phyloP scores from a whole-genome alignment of 2,888 invertebrate genomes.

The Iphiclides podalirius region DNA sequence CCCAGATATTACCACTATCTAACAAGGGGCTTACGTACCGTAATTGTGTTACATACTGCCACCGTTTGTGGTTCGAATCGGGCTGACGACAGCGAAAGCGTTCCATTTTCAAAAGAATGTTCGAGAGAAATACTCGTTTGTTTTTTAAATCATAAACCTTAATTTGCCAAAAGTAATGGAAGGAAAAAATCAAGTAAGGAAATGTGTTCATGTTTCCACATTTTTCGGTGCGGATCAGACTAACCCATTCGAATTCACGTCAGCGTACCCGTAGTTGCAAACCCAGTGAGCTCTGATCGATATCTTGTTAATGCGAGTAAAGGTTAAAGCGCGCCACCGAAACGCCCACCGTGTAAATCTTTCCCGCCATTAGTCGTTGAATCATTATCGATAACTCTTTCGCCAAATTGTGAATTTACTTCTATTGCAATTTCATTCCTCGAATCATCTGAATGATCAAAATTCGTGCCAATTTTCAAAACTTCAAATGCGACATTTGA shows the following conservation, averaged over 20 bases:
- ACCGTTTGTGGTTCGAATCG: too few species aligned
- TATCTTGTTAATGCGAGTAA: conserved; percentile 54
- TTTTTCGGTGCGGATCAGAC: background rate
- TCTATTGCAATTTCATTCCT: too few species aligned
- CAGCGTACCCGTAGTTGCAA: conserved; percentile 15
- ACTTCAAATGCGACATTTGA: background rate
- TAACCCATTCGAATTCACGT: conserved; percentile 10
- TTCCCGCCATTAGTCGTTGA: conserved; percentile 37
- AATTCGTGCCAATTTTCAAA: too few species aligned
- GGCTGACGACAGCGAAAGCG: too few species aligned
- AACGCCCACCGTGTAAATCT: conserved; percentile 54
- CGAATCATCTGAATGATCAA: too few species aligned
- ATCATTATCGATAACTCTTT: conserved; percentile 16
- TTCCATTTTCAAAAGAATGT: too few species aligned
- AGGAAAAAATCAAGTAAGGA: too few species aligned
- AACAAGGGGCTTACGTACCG: conserved; percentile 14
- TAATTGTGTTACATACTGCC: conserved; percentile 7
- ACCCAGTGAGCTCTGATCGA: conserved; percentile 40
- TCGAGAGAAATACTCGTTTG: too few species aligned
- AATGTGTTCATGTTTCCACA: too few species aligned
- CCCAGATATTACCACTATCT: conserved; percentile 25
- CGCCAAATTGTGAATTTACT: too few species aligned
- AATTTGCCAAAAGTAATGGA: too few species aligned
- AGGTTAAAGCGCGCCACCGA: conserved; percentile 47
- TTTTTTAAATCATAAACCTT: too few species aligned